Percentiles rank a stretch among this genome's conserved stretches.
These are phyloP conservation scores for Microtus montanus DNA, from an alignment of 2,113 vertebrate genomes.

Conservation along the genomic window DNA sequence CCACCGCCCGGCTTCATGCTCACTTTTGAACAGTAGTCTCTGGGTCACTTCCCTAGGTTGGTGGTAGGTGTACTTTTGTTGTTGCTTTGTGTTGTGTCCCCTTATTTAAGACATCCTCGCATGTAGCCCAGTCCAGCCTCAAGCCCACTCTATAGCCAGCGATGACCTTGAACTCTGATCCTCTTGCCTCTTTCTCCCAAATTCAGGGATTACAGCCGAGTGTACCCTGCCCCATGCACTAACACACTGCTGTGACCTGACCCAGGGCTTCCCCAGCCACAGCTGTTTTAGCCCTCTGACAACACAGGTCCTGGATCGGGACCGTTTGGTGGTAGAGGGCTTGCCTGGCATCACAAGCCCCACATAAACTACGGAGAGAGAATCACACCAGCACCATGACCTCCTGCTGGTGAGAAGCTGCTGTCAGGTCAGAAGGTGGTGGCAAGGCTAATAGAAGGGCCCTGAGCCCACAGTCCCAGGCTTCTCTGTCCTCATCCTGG, in stretches of 20 bases:
- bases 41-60: rapidly evolving
- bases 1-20: too few species aligned
- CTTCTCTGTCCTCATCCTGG: neutral
- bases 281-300: neutral
- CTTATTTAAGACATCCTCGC: neutral
- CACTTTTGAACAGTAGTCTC: neutral
- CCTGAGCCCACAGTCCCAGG: neutral
- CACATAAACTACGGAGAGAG: neutral
- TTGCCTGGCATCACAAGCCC: neutral
- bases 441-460: neutral
- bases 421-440: neutral
- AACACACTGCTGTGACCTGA: neutral
- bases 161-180: neutral
- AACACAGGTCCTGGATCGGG: neutral
- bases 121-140: neutral
- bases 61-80: neutral
- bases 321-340: neutral
- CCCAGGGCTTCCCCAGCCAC: too few species aligned
- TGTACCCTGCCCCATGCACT: neutral
- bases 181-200: neutral
- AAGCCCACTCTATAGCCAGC: neutral
- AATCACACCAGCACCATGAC: neutral
- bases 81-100: neutral
- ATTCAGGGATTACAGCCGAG: too few species aligned
- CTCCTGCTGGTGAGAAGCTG: neutral